phyloP scores from a whole-genome alignment of 2,888 invertebrate species.

The Brachyptera risi region DNA sequence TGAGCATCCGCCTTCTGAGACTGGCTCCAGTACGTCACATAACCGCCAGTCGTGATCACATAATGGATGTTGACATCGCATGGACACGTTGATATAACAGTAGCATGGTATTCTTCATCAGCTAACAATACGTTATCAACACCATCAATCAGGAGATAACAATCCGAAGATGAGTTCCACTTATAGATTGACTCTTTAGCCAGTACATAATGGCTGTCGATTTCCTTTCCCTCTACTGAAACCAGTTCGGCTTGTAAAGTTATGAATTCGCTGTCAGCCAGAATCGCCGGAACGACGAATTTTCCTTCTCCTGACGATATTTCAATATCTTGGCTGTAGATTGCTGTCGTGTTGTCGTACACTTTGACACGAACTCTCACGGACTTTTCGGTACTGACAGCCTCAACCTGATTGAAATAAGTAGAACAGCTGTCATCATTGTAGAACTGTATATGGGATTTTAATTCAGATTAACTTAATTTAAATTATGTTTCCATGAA shows the following conservation, averaged over 20 bases:
- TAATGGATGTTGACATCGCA: conserved; percentile 59
- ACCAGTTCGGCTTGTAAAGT: conserved; percentile 65
- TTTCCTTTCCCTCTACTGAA: conserved; percentile 65
- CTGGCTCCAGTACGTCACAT: conserved; percentile 58
- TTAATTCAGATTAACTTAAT: too few species aligned
- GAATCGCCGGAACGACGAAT: conserved; percentile 63
- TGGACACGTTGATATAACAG: conserved; percentile 62
- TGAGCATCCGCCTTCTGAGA: conserved; percentile 31
- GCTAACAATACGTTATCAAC: conserved; percentile 61
- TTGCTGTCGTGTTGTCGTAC: conserved; percentile 62
- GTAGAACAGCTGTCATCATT: too few species aligned
- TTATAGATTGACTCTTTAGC: conserved; percentile 60
- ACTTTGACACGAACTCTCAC: conserved; percentile 63
- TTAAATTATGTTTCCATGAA: too few species aligned
- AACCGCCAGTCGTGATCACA: conserved; percentile 61
- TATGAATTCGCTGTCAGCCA: conserved; percentile 62
- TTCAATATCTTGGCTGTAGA: conserved; percentile 66
- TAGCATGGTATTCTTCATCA: conserved; percentile 58
- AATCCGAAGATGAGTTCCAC: conserved; percentile 65
- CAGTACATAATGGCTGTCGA: conserved; percentile 64
- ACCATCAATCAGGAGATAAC: conserved; percentile 62
- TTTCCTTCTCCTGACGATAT: conserved; percentile 62
- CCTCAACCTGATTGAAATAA: conserved; percentile 68
- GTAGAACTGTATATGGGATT: too few species aligned
- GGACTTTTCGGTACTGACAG: conserved; percentile 62